Base-by-base conservation (phyloP, 2,888 invertebrate species). In the Glaucopsyche alexis region DNA sequence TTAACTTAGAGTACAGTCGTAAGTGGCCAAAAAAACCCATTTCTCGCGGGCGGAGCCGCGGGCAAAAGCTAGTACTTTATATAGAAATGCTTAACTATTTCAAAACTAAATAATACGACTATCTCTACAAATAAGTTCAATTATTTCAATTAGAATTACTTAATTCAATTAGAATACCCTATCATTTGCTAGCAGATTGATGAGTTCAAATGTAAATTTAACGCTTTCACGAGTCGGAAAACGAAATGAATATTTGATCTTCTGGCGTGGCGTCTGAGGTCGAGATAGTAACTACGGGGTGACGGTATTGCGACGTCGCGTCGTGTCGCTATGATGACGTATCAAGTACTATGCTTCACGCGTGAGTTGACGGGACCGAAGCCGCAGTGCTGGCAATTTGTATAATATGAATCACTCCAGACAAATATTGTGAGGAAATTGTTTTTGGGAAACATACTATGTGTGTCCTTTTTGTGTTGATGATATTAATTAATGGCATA, bases 241-340 rank as follows among this genome's bases (percentile, higher is more conserved):
- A 85, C 81, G 83, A 81, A 81, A 81, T 82, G 86, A 86, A 79
- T 84, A 86, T 87, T 88, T 84, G 86, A 88, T 87, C 86, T 85
- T 86, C 84, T 86, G 83, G 83, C 81, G 79, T 84, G 84, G 81
- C 78, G 80, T 55, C 19, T 55, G 55, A 55, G 55, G 19, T 55
- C 11, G 55, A 81, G 90, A 90, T 89, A 88, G 78, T 80, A 86
- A 89, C 87, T 86, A 80, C 79, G 19, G 82, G 82, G 79, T 84
- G 90, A 91, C 90, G 83, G 88, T 88, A 86, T 89, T 88, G 84
- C 81, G 86, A 29, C 7, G 42, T 42, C 7, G 7, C 42, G 42
- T 42, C 7, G 7, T 5, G 42, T 42, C 42, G 8, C 42, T 42
- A 42, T 55, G 80, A 83, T 81, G 80, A 81, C 81, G 71, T 77